Evolutionary conservation across 2,113 vertebrate genomes (phyloP), one percentile per base, ranked within the genome.

Genomic region (Tachycineta bicolor): DNA sequence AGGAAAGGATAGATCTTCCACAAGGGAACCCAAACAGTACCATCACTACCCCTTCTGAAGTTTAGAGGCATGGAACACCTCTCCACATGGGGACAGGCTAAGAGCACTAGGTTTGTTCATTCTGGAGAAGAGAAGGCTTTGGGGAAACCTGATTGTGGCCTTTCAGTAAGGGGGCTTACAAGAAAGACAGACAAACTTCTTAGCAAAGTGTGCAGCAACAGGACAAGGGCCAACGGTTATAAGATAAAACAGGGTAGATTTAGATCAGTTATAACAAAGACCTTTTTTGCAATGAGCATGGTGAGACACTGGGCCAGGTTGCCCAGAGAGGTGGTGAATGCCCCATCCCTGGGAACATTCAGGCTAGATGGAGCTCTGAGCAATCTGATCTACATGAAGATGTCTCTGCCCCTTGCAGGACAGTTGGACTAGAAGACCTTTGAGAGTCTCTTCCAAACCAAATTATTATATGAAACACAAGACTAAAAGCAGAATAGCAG

Each of bases 131-230:
- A 62, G 44, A 44, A 62, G 52, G 39, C 23, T 89, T 43, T 0
- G 0, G 5, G 15, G 53, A 86, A 52, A 73, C 25, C 10, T 18
- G 6, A 43, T 1, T 6, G n/a, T 5, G 2, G 22, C 56, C 39
- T 71, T 79, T 5, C 52, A 49, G 0, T 62, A 41, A 63, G 5
- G 5, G 20, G 13, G 5, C 9, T 39, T 55, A 5, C 9, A 78
- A 60, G 56, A 74, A 84, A 62, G 49, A 55, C 21, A 6, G 41
- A 75, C 24, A 64, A 21, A 43, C 19, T 10, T 74, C 24, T 70
- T 9, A 82, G 5, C 4, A 76, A 39, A 43, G 28, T 3, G 13
- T 20, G 22, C 5, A 46, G n/a, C 2, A 6, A 67, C 1, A 75
- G 28, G 47, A 88, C 11, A 67, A 67, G 11, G 43, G 14, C 3